Base-by-base conservation (phyloP, 2,888 invertebrate genomes). In the Pachycephus smyrnensis region DNA sequence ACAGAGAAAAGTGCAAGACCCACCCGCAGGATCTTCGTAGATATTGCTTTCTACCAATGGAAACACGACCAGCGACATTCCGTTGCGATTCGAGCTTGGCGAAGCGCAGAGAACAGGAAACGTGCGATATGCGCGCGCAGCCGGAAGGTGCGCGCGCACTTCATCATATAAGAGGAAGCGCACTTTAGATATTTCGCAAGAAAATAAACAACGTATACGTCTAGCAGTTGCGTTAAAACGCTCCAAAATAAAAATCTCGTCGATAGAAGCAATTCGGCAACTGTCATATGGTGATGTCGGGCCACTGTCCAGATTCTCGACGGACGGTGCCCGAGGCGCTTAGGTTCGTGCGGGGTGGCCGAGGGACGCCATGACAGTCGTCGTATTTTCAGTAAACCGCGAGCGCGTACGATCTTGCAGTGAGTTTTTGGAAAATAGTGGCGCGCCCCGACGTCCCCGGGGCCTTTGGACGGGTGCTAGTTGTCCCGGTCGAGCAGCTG, bases 311-410 rank as follows among this genome's bases (percentile, higher is more conserved):
- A 55, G 23, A 9, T 55, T 55, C 32, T 69, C 12, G 69, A 32
- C 12, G 30, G 75, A 75, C 31, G 31, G 36, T 55, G 36, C 31
- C 12, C 76, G 73, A 68, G 55, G 68, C 79, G 74, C 15, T 40
- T 23, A 32, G 82, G 84, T 84, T 83, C 82, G 83, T 83, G 86
- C 86, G 84, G 85, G 85, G 87, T 85, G 87, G 87, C 85, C 84
- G 86, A 86, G 85, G 85, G 85, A 85, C 88, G 88, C 89, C 89
- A 89, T 89, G 89, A 89, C 89, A 88, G 88, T 89, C 83, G 79
- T 84, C 85, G 85, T 88, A 88, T 88, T 88, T 88, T 88, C 87
- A 82, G 86, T 88, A 83, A 87, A 85, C 86, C 82, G 86, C 84
- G 84, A 84, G 82, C 75, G 82, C 83, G 82, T 82, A 85, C 73